Conservation (phyloP, 2,888 invertebrate genomes). For the Pollenia labialis region DNA sequence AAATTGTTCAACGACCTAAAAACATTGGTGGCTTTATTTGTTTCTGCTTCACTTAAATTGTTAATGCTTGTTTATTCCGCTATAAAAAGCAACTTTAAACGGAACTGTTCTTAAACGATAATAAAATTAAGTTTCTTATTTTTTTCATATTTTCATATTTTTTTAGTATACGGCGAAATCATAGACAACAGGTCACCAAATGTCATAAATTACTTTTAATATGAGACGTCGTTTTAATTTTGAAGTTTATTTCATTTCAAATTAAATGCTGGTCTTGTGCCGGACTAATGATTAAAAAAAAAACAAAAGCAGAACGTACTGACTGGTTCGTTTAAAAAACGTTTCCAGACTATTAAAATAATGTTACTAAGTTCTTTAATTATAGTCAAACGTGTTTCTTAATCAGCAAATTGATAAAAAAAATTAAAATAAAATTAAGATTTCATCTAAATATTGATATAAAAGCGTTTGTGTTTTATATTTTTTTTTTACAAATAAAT, state of each 20-base stretch:
- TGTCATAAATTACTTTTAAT: constrained; percentile 53
- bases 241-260: neutral
- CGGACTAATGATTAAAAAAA: neutral
- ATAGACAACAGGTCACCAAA: constrained; percentile 56
- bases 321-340: neutral
- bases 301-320: too few species aligned
- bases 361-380: too few species aligned
- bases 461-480: too few species aligned
- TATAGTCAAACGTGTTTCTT: neutral
- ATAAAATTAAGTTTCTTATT: neutral
- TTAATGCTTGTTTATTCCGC: neutral
- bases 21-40: neutral
- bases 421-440: constrained; percentile 19
- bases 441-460: constrained; percentile 1
- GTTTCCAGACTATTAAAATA: too few species aligned
- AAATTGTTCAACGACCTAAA: constrained; percentile 58
- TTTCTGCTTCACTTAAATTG: constrained; percentile 1
- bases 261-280: neutral
- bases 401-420: neutral
- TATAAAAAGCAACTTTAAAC: constrained; percentile 8
- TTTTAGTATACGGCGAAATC: neutral
- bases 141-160: neutral
- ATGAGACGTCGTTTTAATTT: constrained; percentile 41
- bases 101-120: constrained; percentile 5
- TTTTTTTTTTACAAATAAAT: too few species aligned